These are phyloP conservation scores for Dynastes hyllus DNA, from an alignment of 2,888 invertebrate species.

Conservation along the genomic window DNA sequence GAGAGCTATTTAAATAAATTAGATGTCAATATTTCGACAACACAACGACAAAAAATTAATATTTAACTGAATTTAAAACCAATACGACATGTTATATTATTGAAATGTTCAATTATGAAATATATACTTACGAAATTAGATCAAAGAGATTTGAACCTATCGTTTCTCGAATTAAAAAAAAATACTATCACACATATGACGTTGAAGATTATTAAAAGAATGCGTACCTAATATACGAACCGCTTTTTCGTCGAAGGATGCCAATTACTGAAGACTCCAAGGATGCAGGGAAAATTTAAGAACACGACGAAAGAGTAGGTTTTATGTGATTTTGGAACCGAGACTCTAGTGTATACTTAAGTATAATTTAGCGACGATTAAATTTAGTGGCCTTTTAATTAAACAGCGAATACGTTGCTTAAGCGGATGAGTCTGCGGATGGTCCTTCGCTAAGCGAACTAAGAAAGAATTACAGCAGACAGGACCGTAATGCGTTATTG, in stretches of 20 bases:
- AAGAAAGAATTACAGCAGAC: conserved; percentile 14
- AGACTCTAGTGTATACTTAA: conserved; percentile 37
- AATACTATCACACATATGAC: background rate
- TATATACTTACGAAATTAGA: too few species aligned
- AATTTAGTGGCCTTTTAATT: conserved; percentile 52
- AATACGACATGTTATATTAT: background rate
- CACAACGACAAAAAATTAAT: background rate
- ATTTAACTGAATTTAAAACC: background rate
- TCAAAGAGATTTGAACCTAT: background rate
- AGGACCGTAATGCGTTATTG: conserved; percentile 17
- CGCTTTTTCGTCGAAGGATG: conserved; percentile 14
- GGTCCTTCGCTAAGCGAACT: conserved; percentile 13
- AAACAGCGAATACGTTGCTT: conserved; percentile 28
- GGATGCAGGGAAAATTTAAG: conserved; percentile 11
- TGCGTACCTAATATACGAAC: background rate
- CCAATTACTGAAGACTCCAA: conserved; percentile 16
- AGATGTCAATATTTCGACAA: background rate
- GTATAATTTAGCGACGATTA: conserved; percentile 52
- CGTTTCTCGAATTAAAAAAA: background rate
- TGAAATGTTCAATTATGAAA: background rate
- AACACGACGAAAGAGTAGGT: conserved; percentile 24
- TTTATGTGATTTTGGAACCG: conserved; percentile 37
- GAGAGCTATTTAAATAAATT: conserved; percentile 13
- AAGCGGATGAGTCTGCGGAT: conserved; percentile 27
- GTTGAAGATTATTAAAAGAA: background rate